Percentiles rank a stretch among this genome's conserved stretches.
These are phyloP conservation scores for Hymenopus coronatus DNA, from an alignment of 2,888 invertebrate genomes.

Conservation along the genomic window DNA sequence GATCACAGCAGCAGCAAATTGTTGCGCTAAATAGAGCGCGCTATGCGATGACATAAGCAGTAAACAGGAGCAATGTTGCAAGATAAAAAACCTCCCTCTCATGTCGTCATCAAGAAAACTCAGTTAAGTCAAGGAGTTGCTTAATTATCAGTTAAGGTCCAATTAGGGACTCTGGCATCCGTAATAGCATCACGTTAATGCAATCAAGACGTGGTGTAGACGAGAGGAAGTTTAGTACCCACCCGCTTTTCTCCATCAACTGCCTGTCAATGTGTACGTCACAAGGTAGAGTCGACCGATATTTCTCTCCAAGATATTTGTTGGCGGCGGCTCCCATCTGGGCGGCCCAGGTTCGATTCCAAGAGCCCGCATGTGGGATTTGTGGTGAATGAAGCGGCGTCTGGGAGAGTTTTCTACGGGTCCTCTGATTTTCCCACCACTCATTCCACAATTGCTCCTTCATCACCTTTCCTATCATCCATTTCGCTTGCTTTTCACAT, in stretches of 20 bases:
- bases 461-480: too few species aligned
- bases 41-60: not conserved
- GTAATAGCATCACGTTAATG: constrained; percentile 28
- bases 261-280: not conserved
- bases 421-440: too few species aligned
- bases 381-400: too few species aligned
- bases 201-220: constrained; percentile 20
- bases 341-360: too few species aligned
- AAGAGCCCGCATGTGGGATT: too few species aligned
- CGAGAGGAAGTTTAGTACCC: not conserved
- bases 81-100: not conserved
- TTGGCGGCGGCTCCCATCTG: too few species aligned
- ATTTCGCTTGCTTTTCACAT: too few species aligned
- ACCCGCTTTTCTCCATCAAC: not conserved
- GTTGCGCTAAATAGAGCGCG: not conserved
- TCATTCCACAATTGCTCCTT: too few species aligned
- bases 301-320: too few species aligned
- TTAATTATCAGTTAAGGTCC: constrained; percentile 28
- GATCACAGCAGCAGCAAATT: not conserved
- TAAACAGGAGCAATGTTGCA: not conserved
- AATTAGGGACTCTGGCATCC: constrained; percentile 24
- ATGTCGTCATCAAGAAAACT: constrained; percentile 2
- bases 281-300: too few species aligned
- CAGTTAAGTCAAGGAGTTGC: constrained; percentile 14
- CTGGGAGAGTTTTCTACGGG: too few species aligned